These are phyloP conservation scores for Tethya wilhelma DNA, from an alignment of 37 sponge, comb jelly and placozoan genomes.

Conservation along the genomic window DNA sequence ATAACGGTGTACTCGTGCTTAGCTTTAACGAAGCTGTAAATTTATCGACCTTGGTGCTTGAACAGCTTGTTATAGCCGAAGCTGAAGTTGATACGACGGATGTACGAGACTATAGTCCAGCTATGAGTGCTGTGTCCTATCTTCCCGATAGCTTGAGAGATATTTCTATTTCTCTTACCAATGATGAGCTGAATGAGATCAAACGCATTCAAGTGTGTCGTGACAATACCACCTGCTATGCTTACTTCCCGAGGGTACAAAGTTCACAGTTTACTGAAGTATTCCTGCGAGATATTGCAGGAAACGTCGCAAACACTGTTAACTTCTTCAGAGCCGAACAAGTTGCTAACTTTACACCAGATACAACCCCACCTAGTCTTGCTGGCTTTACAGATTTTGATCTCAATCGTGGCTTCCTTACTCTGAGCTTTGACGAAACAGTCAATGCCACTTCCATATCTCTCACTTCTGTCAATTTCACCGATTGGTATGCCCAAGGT, in stretches of 20 bases:
- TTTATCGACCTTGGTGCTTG: slow-evolving; percentile 6
- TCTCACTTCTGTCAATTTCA: slow-evolving; percentile 40
- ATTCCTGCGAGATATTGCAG: slow-evolving; percentile 64
- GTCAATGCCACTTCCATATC: slow-evolving; percentile 67
- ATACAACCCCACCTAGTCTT: slow-evolving; percentile 73
- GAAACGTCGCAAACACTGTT: slow-evolving; percentile 48
- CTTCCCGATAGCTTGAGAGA: slow-evolving; percentile 17
- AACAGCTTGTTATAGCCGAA: slow-evolving; percentile 32
- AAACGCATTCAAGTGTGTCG: slow-evolving; percentile 64
- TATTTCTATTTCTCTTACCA: slow-evolving; percentile 34
- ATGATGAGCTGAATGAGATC: slow-evolving; percentile 76
- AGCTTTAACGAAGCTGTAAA: slow-evolving; percentile 78
- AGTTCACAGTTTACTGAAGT: neutral
- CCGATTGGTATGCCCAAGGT: slow-evolving; percentile 30
- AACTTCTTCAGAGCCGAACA: neutral
- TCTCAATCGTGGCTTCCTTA: slow-evolving; percentile 61
- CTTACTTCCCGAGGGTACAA: slow-evolving; percentile 45
- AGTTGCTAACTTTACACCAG: slow-evolving; percentile 52
- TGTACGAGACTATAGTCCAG: neutral
- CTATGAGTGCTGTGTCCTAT: neutral
- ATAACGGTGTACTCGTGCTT: slow-evolving; percentile 73
- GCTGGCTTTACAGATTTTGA: slow-evolving; percentile 66
- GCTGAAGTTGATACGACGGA: slow-evolving; percentile 7
- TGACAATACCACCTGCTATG: slow-evolving; percentile 47
- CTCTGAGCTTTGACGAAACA: slow-evolving; percentile 78